Base-by-base conservation (phyloP, 2,113 vertebrate genomes). In the Sterrhoptilus dennistouni region DNA sequence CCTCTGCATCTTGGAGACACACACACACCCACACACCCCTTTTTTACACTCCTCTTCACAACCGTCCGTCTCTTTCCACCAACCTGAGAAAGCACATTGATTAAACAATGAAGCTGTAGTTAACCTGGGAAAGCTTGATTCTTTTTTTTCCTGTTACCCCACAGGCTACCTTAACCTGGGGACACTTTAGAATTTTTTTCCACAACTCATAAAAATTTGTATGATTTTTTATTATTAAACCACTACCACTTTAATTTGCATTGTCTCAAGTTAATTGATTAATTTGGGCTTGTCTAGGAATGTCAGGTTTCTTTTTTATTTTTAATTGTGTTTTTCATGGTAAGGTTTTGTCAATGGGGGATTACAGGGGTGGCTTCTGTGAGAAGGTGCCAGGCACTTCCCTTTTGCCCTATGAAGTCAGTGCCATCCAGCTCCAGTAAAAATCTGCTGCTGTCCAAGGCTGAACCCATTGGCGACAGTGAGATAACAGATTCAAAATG, bases 391-490 rank as follows among this genome's bases (percentile, higher is more conserved):
- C 76, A 56, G 76, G 44, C 17, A 54, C 11, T 71, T 80, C 7
- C 11, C 21, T 14, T 47, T 24, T 40, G 40, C 25, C 60, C 49
- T 35, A 0, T 31, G 56, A 36, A 40, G 27, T 42, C 72, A 44
- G 28, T 52, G 53, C n/a, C 40, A 70, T 45, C 40, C 40, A 29
- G 40, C 29, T 71, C 65, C 56, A 56, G 6, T 20, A 31, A 54
- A 54, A 13, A 17, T 11, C 57, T 63, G 65, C 20, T 87, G 47
- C 65, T 63, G n/a, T 47, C n/a, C 29, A 29, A 40, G n/a, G 29
- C 56, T 0, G 0, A 54, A 40, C n/a, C 56, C n/a, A 8, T 12
- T 8, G 17, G 24, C 29, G 20, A 49, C 85, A 31, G n/a, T 21
- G 75, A 56, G 16, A 70, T n/a, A 38, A n/a, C 29, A 69, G 23